Evolutionary conservation across 2,113 vertebrate genomes (phyloP).

Genomic region (Chlamydotis undulata): DNA sequence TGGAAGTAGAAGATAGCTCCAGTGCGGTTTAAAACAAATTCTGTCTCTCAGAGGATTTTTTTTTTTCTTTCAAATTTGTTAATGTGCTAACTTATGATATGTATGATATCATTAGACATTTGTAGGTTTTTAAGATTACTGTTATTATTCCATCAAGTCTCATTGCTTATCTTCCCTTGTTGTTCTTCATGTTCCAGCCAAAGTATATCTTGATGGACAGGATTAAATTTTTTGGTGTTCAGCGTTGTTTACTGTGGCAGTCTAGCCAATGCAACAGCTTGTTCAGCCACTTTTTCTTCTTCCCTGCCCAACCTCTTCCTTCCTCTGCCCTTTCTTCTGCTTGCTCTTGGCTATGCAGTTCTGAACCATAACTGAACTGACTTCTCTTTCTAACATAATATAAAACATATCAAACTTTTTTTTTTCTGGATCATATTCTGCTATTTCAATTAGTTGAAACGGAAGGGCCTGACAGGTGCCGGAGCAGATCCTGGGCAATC

Average conservation of each 20-base stretch:
- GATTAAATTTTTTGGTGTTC: neutral
- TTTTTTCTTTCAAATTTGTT: neutral
- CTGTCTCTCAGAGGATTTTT: neutral
- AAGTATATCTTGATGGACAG: neutral
- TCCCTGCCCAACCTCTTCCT: neutral
- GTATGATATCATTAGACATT: neutral
- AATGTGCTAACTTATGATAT: neutral
- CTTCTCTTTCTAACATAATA: neutral
- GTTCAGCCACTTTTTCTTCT: neutral
- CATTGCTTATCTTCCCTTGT: neutral
- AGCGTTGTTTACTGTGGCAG: fast-evolving
- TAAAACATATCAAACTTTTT: neutral
- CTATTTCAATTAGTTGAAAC: neutral
- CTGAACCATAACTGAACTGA: neutral
- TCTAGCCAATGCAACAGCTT: neutral
- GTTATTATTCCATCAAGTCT: neutral
- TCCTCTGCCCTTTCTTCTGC: neutral
- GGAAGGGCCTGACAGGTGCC: neutral
- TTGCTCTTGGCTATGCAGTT: neutral
- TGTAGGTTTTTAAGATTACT: neutral
- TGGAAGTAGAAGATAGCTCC: neutral
- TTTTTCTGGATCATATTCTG: neutral
- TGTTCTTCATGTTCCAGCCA: neutral
- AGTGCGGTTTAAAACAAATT: neutral
- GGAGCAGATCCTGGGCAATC: neutral